Percentiles rank a stretch among this genome's conserved stretches.
These are phyloP conservation scores for Montipora capitata DNA, from an alignment of 92 coral and sea anemone genomes.

Conservation along the genomic window DNA sequence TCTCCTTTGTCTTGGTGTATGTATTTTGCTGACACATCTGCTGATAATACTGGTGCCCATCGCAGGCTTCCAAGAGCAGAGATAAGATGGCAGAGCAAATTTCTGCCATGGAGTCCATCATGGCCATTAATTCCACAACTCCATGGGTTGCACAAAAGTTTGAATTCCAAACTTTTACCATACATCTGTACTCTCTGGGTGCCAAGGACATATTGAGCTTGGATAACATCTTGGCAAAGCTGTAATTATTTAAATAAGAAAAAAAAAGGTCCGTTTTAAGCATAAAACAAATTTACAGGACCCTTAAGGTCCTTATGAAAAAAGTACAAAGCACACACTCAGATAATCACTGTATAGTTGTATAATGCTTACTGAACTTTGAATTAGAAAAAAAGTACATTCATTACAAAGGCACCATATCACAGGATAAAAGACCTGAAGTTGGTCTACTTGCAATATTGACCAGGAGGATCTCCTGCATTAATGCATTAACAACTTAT, in stretches of 20 bases:
- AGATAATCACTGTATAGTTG: no score
- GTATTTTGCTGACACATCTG: conserved; percentile 82
- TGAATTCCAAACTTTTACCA: conserved; percentile 57
- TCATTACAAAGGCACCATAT: no score
- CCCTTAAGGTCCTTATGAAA: no score
- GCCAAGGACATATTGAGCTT: conserved; percentile 45
- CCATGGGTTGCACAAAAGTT: conserved; percentile 65
- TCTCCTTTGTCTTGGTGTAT: conserved; percentile 51
- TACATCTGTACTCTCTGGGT: conserved; percentile 44
- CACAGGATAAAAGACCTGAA: no score
- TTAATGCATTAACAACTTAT: no score
- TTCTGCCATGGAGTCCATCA: conserved; percentile 72
- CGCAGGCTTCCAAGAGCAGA: conserved; percentile 50
- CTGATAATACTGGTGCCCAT: conserved; percentile 45
- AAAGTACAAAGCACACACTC: no score
- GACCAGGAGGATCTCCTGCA: no score
- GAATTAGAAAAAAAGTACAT: no score
- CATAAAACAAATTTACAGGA: not conserved
- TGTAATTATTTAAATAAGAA: not conserved
- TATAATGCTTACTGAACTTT: no score
- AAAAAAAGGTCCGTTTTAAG: no score
- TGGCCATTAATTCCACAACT: conserved; percentile 51
- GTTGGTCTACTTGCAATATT: no score
- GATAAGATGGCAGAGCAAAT: conserved; percentile 55
- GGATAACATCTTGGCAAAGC: conserved; percentile 56